A percentile compares a stretch with the other conserved stretches of the same genome.
Conservation (phyloP, 2,888 invertebrate genomes). For the Elysia crispata region DNA sequence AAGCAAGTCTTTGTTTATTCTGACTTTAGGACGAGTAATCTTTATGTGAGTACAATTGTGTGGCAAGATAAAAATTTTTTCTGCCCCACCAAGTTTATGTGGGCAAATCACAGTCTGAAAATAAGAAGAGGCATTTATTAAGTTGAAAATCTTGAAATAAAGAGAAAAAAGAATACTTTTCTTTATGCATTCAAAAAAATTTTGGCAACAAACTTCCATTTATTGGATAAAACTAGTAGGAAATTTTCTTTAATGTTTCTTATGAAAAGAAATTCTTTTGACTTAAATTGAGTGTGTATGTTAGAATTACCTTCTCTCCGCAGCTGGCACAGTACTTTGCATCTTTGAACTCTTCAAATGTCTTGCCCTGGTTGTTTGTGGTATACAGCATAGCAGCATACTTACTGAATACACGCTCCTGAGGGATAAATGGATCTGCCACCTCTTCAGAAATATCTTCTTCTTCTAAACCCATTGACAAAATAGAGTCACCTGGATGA, state of each 20-base stretch:
- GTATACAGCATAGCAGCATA: conserved; percentile 76
- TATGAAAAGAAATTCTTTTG: no score
- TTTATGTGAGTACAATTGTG: conserved; percentile 73
- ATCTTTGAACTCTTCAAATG: conserved; percentile 74
- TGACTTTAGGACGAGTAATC: conserved; percentile 71
- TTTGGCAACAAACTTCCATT: no score
- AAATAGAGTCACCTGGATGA: conserved; percentile 60
- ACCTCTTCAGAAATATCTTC: conserved; percentile 66
- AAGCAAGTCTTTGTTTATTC: conserved; percentile 63
- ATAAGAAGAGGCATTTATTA: neutral
- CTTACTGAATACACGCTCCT: conserved; percentile 75
- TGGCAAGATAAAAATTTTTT: conserved; percentile 72
- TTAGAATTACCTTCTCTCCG: conserved; percentile 73
- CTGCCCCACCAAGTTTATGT: conserved; percentile 72
- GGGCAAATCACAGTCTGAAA: conserved; percentile 75
- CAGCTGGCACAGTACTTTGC: conserved; percentile 74
- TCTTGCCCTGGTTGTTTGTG: conserved; percentile 72
- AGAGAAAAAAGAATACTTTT: neutral
- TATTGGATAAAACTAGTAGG: no score
- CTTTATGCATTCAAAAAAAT: no score
- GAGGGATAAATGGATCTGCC: conserved; percentile 73
- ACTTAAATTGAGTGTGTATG: no score
- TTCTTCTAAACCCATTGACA: conserved; percentile 65
- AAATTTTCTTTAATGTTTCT: no score
- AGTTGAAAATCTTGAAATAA: neutral